A percentile compares a stretch with the other conserved stretches of the same genome.
phyloP scores from a whole-genome alignment of 1,140 invertebrate species.

The Drosophila insularis region DNA sequence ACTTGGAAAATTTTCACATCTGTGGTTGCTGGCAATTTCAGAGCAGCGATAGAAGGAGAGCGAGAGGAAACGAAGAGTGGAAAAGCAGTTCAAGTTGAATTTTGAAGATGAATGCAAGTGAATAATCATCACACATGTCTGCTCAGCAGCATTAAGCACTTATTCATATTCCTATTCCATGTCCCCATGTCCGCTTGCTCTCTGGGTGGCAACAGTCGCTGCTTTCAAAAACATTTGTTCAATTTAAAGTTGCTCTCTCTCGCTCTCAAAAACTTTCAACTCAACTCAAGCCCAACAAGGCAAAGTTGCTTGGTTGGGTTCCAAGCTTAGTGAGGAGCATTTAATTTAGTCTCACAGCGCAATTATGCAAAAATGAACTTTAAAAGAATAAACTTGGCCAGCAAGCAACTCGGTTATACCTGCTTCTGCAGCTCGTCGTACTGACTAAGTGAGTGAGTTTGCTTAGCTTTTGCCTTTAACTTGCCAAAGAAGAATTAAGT shows the following conservation, averaged over 20 bases:
- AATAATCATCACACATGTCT: conserved; percentile 28
- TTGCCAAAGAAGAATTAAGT: conserved; percentile 17
- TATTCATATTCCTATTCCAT: conserved; percentile 22
- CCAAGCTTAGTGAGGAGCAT: conserved; percentile 42
- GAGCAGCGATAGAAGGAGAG: not conserved
- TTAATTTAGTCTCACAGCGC: conserved; percentile 69
- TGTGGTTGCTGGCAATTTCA: not conserved
- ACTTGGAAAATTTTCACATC: conserved; percentile 12
- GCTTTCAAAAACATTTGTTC: conserved; percentile 43
- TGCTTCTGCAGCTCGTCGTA: not conserved
- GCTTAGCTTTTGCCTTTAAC: conserved; percentile 1
- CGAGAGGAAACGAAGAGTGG: not conserved
- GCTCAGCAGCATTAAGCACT: conserved; percentile 37
- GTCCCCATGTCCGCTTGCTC: not conserved
- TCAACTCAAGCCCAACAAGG: not conserved
- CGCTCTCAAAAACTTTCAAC: conserved; percentile 30
- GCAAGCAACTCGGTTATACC: conserved; percentile 16
- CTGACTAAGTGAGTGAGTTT: not conserved
- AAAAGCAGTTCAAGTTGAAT: conserved; percentile 3
- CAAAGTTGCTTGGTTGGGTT: conserved; percentile 2
- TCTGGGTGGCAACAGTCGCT: conserved; percentile 44
- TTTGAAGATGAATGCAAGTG: conserved; percentile 10
- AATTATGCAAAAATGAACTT: conserved; percentile 77
- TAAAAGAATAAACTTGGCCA: conserved; percentile 44
- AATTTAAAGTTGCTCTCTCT: conserved; percentile 53